These are phyloP conservation scores for Scalopus aquaticus DNA, from an alignment of 2,113 vertebrate genomes.

Conservation along the genomic window DNA sequence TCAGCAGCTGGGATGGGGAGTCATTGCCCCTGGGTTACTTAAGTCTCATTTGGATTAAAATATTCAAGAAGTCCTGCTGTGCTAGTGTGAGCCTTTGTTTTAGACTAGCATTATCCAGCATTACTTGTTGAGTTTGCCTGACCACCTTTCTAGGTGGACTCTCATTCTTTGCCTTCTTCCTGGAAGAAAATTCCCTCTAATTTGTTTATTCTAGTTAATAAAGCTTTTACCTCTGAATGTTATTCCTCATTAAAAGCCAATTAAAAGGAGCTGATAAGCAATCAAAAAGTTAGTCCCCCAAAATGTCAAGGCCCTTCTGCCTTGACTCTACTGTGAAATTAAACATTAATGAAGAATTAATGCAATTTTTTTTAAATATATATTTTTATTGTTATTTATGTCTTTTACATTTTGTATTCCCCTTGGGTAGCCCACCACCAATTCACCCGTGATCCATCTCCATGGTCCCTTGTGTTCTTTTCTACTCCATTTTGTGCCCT, in stretches of 20 bases:
- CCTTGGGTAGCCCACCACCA: no score
- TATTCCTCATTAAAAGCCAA: background rate
- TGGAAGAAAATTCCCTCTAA: background rate
- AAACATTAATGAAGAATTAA: no score
- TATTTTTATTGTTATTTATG: no score
- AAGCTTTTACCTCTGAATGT: background rate
- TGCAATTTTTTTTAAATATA: no score
- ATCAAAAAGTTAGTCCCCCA: background rate
- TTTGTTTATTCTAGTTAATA: background rate
- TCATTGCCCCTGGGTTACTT: background rate
- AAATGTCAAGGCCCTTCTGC: background rate
- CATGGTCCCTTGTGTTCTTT: no score
- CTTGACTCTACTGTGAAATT: background rate
- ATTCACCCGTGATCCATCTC: no score
- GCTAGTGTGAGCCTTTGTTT: no score
- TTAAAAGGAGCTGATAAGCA: background rate
- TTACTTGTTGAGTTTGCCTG: background rate
- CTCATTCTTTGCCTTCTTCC: background rate
- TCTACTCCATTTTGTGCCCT: no score
- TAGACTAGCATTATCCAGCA: background rate
- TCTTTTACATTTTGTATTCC: no score
- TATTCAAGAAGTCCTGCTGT: background rate
- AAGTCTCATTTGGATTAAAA: background rate
- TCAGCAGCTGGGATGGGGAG: background rate
- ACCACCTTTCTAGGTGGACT: background rate